A percentile compares a stretch with the other conserved stretches of the same genome.
These are phyloP conservation scores for Somateria mollissima DNA, from an alignment of 2,797 vertebrate genomes.

Conservation along the genomic window DNA sequence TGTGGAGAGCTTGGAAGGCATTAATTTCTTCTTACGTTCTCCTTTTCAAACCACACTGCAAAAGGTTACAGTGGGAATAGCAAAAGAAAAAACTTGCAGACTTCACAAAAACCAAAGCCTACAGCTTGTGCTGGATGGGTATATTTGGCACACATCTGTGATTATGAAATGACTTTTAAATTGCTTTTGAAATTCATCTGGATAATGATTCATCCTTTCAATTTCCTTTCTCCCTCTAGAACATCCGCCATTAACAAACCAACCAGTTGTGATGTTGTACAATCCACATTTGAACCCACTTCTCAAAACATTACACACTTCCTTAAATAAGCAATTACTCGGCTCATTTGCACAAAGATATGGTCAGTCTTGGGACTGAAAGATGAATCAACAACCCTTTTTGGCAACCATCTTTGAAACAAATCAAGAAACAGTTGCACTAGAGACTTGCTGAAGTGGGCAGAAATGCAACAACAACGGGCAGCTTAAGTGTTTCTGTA, in stretches of 20 bases:
- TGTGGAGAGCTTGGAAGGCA: neutral
- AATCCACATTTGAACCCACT: neutral
- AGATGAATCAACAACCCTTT: neutral
- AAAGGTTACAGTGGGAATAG: slow-evolving; percentile 31
- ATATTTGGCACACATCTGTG: slow-evolving; percentile 7
- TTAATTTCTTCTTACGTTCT: neutral
- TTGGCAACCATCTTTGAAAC: neutral
- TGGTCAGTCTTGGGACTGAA: neutral
- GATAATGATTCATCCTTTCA: slow-evolving; percentile 20
- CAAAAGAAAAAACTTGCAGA: slow-evolving; percentile 37
- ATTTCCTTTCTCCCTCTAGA: slow-evolving; percentile 22
- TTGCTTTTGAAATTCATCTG: slow-evolving; percentile 31
- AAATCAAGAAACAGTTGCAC: neutral
- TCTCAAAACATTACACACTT: slow-evolving; percentile 8
- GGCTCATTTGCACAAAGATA: neutral
- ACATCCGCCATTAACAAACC: neutral
- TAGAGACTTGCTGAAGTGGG: neutral
- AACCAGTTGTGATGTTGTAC: neutral
- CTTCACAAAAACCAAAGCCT: slow-evolving; percentile 20
- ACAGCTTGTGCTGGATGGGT: neutral
- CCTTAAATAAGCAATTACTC: neutral
- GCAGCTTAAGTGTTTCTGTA: neutral
- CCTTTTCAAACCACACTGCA: neutral
- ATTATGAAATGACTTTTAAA: slow-evolving; percentile 57
- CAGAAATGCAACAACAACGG: neutral